Percentiles rank a stretch among this genome's conserved stretches.
Evolutionary conservation across 1,140 invertebrate genomes (phyloP).

Genomic region (Drosophila teissieri): DNA sequence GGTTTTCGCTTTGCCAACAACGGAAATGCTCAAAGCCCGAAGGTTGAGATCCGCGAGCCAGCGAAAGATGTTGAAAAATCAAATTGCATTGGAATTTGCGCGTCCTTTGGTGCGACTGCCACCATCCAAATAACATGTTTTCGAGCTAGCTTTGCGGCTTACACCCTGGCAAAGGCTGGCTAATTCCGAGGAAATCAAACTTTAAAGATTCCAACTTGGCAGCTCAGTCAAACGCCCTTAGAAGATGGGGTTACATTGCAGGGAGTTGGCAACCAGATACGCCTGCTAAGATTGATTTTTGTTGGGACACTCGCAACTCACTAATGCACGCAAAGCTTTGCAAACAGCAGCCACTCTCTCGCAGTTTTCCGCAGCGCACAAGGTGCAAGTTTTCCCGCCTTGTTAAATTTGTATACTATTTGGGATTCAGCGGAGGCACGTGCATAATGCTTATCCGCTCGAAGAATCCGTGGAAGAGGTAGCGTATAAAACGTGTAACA

Average conservation of each 20-base stretch:
- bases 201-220: slow-evolving; percentile 22
- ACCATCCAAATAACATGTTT: neutral
- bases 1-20: slow-evolving; percentile 13
- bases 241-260: slow-evolving; percentile 17
- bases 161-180: neutral
- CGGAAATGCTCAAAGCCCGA: slow-evolving; percentile 17
- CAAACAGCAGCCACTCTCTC: slow-evolving; percentile 1
- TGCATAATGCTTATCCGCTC: neutral
- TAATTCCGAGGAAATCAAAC: slow-evolving; percentile 26
- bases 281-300: slow-evolving; percentile 62
- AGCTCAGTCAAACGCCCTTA: slow-evolving; percentile 9
- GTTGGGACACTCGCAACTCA: slow-evolving; percentile 73
- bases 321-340: slow-evolving; percentile 68
- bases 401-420: slow-evolving; percentile 25
- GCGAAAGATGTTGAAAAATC: neutral
- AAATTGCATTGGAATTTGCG: neutral
- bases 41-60: neutral
- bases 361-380: neutral
- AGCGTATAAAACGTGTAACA: neutral
- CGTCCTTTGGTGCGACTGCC: neutral
- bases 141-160: slow-evolving; percentile 22
- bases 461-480: neutral
- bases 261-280: slow-evolving; percentile 25
- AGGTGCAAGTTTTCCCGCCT: slow-evolving; percentile 35
- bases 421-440: neutral